Evolutionary conservation across 92 coral and sea anemone species (phyloP).

Genomic region (Paragorgia papillata): DNA sequence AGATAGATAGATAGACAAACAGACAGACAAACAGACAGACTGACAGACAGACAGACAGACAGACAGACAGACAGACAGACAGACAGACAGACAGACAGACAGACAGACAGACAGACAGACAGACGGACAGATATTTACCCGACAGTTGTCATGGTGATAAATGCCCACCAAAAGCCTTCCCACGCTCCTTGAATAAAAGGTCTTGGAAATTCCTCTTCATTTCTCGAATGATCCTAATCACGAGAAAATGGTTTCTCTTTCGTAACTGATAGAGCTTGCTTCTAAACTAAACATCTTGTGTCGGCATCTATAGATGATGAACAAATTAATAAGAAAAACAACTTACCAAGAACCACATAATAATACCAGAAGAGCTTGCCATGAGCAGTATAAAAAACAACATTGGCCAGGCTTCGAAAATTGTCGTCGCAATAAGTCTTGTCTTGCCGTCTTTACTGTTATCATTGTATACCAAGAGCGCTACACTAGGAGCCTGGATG

Average conservation of each 20-base stretch:
- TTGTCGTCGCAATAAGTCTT: conserved; percentile 61
- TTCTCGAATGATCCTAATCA: conserved; percentile 57
- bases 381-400: conserved; percentile 68
- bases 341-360: conserved; percentile 81
- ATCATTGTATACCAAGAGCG: conserved; percentile 62
- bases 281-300: too few relatives aligned
- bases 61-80: too few relatives aligned
- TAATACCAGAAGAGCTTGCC: conserved; percentile 68
- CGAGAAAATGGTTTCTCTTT: background rate
- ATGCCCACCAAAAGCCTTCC: conserved; percentile 97
- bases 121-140: conserved; percentile 79
- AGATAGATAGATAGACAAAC: too few relatives aligned
- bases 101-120: too few relatives aligned
- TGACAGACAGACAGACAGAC: too few relatives aligned
- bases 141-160: conserved; percentile 90
- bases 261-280: too few relatives aligned
- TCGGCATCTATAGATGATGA: too few relatives aligned
- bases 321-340: too few relatives aligned
- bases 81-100: too few relatives aligned
- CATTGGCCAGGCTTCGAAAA: conserved; percentile 79
- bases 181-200: conserved; percentile 65
- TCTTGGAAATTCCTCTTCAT: conserved; percentile 60
- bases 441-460: conserved; percentile 59
- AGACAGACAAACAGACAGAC: too few relatives aligned
- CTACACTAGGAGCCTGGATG: conserved; percentile 75